Conservation (phyloP, 1,140 invertebrate genomes). For the Magallana ariakensis region DNA sequence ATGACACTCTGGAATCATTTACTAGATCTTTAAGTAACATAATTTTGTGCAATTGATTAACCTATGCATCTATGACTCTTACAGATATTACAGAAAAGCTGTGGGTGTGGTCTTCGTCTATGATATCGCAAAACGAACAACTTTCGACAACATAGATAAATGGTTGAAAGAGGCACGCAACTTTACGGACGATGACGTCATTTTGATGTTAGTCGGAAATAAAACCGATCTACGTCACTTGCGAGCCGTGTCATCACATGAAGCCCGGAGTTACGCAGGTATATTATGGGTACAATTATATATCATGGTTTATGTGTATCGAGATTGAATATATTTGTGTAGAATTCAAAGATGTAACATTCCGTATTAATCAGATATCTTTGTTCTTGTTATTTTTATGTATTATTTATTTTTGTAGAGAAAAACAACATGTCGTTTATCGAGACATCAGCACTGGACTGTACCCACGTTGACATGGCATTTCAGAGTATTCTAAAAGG, state of each 20-base stretch:
- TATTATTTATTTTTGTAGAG: constrained; percentile 19
- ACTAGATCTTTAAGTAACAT: too few species aligned
- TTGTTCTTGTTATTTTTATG: too few species aligned
- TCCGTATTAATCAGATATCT: too few species aligned
- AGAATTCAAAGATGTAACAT: neutral
- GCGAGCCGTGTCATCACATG: constrained; percentile 36
- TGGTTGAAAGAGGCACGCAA: constrained; percentile 36
- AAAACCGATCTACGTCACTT: constrained; percentile 46
- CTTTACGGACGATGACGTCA: constrained; percentile 22
- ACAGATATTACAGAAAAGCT: constrained; percentile 45
- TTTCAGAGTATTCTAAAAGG: constrained; percentile 49
- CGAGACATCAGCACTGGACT: constrained; percentile 44
- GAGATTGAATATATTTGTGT: neutral
- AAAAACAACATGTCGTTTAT: constrained; percentile 45
- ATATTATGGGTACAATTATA: neutral
- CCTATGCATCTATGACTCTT: neutral
- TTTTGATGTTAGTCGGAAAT: constrained; percentile 44
- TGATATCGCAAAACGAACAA: constrained; percentile 20
- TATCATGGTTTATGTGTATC: too few species aligned
- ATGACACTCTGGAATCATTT: neutral
- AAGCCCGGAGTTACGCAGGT: constrained; percentile 32
- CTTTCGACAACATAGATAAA: constrained; percentile 43
- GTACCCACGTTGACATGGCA: constrained; percentile 33
- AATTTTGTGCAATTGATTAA: neutral
- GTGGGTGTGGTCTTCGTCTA: constrained; percentile 44